Evolutionary conservation across 1,140 invertebrate species (phyloP), one percentile per base, ranked within the genome.

Genomic region (Drosophila lacertosa): DNA sequence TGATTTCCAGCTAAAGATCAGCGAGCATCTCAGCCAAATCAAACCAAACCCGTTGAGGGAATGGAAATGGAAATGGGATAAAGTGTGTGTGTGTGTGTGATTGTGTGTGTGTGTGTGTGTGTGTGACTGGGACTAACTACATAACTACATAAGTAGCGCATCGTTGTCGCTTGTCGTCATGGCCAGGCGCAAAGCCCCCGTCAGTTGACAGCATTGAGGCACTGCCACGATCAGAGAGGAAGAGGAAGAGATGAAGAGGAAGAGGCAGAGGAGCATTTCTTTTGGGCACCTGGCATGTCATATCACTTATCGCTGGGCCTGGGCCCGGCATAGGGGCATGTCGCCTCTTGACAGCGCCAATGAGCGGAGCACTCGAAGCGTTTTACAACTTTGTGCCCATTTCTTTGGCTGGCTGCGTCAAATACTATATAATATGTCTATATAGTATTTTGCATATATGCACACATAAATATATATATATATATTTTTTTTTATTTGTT

Each of bases 331-430:
- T 39, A n/a, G n/a, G 59, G 58, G 59, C 58, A 69, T 55, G 70
- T 74, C 63, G 74, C 37, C 73, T 45, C 69, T 74, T 90, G 89
- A 90, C 89, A 90, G 81, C 81, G 84, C 79, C 89, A 88, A 89
- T 90, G 89, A 83, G 86, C 82, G 81, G 81, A 86, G 71, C 89
- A 90, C 84, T 81, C 83, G 75, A 86, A 88, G 78, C 89, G 76
- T 82, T 89, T 88, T 88, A 90, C 89, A 90, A 89, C 81, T 89
- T 89, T 90, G 89, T 88, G 79, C 89, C 74, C 89, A 80, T 90
- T 90, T 82, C 77, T 60, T 53, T 53, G 48, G 42, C 45, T 60
- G 39, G 50, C 68, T 70, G 18, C 54, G 60, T 82, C 75, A 86
- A 86, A 86, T 86, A 88, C 82, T 86, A 86, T 82, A 86, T 89